Base-by-base conservation (phyloP, 2,888 invertebrate genomes). In the Hirtodrosophila confusa region DNA sequence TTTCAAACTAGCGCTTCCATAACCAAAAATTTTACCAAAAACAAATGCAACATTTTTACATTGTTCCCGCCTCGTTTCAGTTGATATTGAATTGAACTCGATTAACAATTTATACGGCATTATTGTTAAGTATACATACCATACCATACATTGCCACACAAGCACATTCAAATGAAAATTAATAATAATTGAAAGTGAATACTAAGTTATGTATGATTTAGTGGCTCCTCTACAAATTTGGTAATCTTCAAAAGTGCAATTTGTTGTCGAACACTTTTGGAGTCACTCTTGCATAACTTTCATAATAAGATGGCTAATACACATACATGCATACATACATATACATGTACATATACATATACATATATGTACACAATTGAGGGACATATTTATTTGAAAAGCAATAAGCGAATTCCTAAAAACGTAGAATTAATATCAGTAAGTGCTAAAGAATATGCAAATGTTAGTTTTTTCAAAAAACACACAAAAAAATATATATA, bases 1-100 rank as follows among this genome's bases (percentile, higher is more conserved):
- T 82, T 72, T 68, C 40, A 64, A 70, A 77, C 67, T 68, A 77
- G 87, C 70, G 87, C 87, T 80, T 80, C 80, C 80, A 80, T 63
- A 72, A 49, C 57, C 56, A 43, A 63, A 31, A 58, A 37, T 17
- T 17, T 17, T 17, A 40, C 12, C 8, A 33, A 57, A 51, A 35
- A 23, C 2, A 36, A 27, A 48, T 12, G 31, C 24, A 35, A 27
- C 65, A 27, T 24, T 47, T 29, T 11, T 31, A 31, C 9, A 31
- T 69, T 44, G 24, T 43, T 48, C 36, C 40, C 48, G 43, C 43
- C 41, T 17, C 44, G 40, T 67, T 71, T 44, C 53, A 47, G 49
- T 67, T 49, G 37, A 48, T 29, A 51, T 33, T 24, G 2, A 47
- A 47, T 35, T 35, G 29, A 11, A 41, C 31, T 43, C 17, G 10